Conservation (phyloP, 2,797 vertebrate species). For the Alosa sapidissima region DNA sequence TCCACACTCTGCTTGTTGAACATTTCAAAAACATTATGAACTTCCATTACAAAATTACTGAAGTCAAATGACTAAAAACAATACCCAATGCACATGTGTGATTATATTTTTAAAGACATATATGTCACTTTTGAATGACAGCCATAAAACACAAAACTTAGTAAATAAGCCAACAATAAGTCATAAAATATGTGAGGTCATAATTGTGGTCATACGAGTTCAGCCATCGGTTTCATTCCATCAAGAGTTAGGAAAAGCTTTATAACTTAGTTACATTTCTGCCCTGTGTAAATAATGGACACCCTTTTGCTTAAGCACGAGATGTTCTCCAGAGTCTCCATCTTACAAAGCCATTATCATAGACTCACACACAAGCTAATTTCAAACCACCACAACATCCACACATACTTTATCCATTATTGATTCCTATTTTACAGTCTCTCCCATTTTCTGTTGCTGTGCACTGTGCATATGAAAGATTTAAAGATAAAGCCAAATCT, state of each 20-base stretch:
- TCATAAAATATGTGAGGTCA: neutral
- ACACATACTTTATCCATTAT: neutral
- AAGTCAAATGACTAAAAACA: too few relatives aligned
- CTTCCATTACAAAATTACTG: too few relatives aligned
- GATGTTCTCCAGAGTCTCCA: neutral
- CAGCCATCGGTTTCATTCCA: neutral
- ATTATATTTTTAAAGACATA: too few relatives aligned
- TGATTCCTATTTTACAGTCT: neutral
- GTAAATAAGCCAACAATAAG: too few relatives aligned
- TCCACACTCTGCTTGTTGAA: too few relatives aligned
- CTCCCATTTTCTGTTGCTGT: neutral
- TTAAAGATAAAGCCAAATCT: constrained; percentile 5
- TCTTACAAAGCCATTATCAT: neutral
- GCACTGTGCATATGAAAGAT: neutral
- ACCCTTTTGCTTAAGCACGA: neutral
- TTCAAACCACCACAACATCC: neutral
- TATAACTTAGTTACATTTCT: neutral
- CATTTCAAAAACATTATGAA: too few relatives aligned
- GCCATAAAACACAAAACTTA: too few relatives aligned
- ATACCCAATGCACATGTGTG: too few relatives aligned
- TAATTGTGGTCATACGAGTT: too few relatives aligned
- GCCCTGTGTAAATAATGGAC: neutral
- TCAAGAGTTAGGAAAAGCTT: neutral
- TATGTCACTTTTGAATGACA: too few relatives aligned
- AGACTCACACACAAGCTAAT: neutral